Base-by-base conservation (phyloP, 92 coral and sea anemone genomes). In the Zoanthus gigantus region DNA sequence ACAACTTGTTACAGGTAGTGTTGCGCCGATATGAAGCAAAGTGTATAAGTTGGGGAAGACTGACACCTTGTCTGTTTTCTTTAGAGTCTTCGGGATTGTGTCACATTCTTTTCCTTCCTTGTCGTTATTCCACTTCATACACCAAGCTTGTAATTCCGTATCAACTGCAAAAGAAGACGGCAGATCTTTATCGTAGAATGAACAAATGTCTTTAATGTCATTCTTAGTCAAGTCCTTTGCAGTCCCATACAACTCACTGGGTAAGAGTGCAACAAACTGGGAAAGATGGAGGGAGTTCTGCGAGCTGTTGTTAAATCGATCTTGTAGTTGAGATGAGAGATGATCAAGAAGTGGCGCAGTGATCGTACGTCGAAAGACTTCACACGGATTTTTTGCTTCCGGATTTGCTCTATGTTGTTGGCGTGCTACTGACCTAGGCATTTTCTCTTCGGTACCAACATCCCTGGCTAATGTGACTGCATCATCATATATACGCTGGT, bases 271-370 rank as follows among this genome's bases (percentile, higher is more conserved):
- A 13, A 87, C 73, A 28, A 87, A 77, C 76, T 87, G 90, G 65
- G 48, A 48, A 1, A 78, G 90, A 66, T 87, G 90, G 23, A 53
- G 37, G n/a, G 77, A 71, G 44, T 72, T 87, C 74, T 87, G 90
- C 60, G 85, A 77, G 31, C 84, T 72, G 57, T 52, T 86, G 17
- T 72, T 81, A 56, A 86, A 86, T n/a, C 89, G 85, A 31, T 86
- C 89, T 34, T 86, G 63, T 23, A 86, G 89, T 77, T 86, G 84
- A 9, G 89, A 16, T 17, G 71, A 52, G 61, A 86, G 85, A 72
- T 86, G 89, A 11, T 86, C 84, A 72, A 77, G 89, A 17, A 86
- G 89, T 75, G 85, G 84, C 66, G 72, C 85, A 18, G 84, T 86
- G 16, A 56, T 75, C 17, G 84, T 58, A 30, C 84, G 88, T 56